Evolutionary conservation across 2,888 invertebrate genomes (phyloP), one percentile per base, ranked within the genome.

Genomic region (Macrosiphum euphorbiae): DNA sequence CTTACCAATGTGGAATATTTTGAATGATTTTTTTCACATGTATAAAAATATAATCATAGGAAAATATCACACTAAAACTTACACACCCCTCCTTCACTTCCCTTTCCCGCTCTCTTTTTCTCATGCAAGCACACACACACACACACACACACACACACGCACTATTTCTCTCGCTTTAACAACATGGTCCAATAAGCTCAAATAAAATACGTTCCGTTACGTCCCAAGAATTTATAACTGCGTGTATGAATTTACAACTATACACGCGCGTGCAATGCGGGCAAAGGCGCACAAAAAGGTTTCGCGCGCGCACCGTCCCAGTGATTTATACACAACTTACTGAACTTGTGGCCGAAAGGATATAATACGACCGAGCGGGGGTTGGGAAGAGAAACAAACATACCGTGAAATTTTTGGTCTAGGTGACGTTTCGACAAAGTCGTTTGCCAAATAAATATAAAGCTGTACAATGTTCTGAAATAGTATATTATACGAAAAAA

Each of bases 391-490:
- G 92, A 88, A 92, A 93, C 84, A 89, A 93, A 93, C 92, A 88
- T 16, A 89, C 92, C 89, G 89, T 89, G 89, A 89, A 93, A 93
- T 93, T 93, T 93, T 93, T 35, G 58, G 92, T 93, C 89, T 89
- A 93, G 92, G 92, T 93, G 78, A 93, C 89, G 84, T 93, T 89
- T 93, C 84, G 84, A 89, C 78, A 92, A 92, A 92, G 55, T 92
- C 92, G 88, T 92, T 92, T 93, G 88, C 84, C 92, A 93, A 93
- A 93, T 93, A 93, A 93, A 89, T 93, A 85, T 91, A 89, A 93
- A 89, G 89, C 84, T n/a, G 44, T 92, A 84, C 44, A 84, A n/a
- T 26, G 50, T 88, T 88, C 58, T 58, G 26, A 93, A 89, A 89
- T 85, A 58, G 85, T 89, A 89, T 67, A 50, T 50, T 67, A 50